Evolutionary conservation across 2,888 invertebrate species (phyloP), one percentile per base, ranked within the genome.

Genomic region (Meandrusa payeni): DNA sequence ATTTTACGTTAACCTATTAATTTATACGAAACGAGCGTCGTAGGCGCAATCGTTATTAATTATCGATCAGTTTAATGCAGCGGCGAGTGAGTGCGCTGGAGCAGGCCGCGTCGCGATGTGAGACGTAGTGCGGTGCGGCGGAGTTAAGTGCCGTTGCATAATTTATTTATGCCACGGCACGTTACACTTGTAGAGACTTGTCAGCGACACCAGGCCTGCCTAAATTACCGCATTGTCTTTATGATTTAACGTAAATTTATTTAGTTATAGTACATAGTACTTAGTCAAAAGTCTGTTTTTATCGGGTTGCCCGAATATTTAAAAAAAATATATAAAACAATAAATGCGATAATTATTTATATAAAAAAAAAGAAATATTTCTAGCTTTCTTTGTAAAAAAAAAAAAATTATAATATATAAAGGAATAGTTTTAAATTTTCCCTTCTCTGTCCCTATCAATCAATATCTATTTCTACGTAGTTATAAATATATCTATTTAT

Each of bases 161-260:
- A 82, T 79, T 77, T 78, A 83, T 80, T 78, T 83, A 83, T 85
- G 82, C 80, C 59, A 59, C 66, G 72, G 70, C 85, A 82, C 83
- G 85, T 75, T 68, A 72, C 68, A 63, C 76, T 68, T 61, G 72
- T 69, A 64, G 68, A 60, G 63, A 68, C 64, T 67, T 63, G 72
- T 64, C 64, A 56, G 58, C 58, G 59, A 58, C 62, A 61, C 63
- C 52, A 55, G 63, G n/a, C n/a, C 55, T 58, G 61, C 61, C 62
- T 62, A 65, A 68, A 68, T 69, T 68, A 70, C 64, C 54, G 53
- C 55, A 57, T 50, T 52, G 53, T 46, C 46, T 51, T 51, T 57
- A 52, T 53, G 48, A 52, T 32, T 32, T 19, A 29, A 15, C 1
- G 9, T 13, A 5, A 11, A 22, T 13, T 7, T n/a, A n/a, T n/a